Evolutionary conservation across 2,113 vertebrate genomes (phyloP).

Genomic region (Corythornis cristatus): DNA sequence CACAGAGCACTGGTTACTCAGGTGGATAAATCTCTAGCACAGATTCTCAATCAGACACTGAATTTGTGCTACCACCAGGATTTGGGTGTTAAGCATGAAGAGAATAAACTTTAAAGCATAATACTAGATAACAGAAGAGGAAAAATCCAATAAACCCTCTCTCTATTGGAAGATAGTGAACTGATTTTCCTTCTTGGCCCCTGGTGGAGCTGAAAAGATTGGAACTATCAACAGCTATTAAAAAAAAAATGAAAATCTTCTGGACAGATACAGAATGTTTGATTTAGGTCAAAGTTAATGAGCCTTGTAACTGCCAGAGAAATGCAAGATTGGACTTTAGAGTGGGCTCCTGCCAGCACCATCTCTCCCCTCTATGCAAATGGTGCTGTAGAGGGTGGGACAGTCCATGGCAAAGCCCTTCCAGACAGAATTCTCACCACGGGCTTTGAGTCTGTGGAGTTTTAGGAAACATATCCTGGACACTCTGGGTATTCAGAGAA

Average conservation of each 20-base stretch:
- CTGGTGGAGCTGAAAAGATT: neutral
- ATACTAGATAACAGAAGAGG: neutral
- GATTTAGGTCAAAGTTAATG: neutral
- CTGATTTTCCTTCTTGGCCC: neutral
- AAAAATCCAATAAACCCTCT: neutral
- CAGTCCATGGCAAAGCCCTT: neutral
- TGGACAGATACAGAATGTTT: neutral
- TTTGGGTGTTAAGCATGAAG: neutral
- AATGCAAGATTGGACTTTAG: neutral
- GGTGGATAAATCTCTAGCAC: neutral
- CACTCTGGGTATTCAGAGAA: neutral
- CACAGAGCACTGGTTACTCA: neutral
- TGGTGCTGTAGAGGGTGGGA: neutral
- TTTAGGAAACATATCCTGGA: neutral
- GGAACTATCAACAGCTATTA: neutral
- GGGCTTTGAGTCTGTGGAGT: neutral
- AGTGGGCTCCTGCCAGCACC: fast-evolving
- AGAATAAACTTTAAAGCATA: neutral
- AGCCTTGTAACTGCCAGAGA: neutral
- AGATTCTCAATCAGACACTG: neutral
- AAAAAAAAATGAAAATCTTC: neutral
- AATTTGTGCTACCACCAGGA: neutral
- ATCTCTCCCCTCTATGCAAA: neutral
- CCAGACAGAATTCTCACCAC: neutral
- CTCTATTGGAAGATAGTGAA: neutral